These are phyloP conservation scores for Diuraphis noxia DNA, from an alignment of 1,140 invertebrate species.

Conservation along the genomic window DNA sequence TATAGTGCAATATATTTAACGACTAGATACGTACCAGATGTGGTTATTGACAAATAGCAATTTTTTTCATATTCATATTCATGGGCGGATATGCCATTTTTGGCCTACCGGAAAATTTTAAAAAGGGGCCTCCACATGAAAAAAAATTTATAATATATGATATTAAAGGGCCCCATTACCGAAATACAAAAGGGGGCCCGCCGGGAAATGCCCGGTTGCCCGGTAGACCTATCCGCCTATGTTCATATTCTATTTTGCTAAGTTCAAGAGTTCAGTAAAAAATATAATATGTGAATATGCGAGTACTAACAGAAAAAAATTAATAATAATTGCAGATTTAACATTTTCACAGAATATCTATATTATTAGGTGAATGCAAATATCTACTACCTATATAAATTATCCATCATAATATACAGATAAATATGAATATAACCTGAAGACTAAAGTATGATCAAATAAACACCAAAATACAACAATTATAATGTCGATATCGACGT, in stretches of 20 bases:
- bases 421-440: not conserved
- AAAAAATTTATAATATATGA: no score
- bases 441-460: not conserved
- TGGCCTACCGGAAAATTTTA: no score
- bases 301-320: not conserved
- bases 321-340: slow-evolving; percentile 5
- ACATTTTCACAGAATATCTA: not conserved
- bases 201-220: no score
- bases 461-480: not conserved
- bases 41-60: not conserved
- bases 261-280: not conserved
- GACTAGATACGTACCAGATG: not conserved
- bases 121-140: no score
- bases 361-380: not conserved
- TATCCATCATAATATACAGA: not conserved
- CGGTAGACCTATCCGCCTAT: no score
- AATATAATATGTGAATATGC: not conserved
- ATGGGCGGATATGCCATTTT: no score
- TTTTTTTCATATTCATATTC: not conserved
- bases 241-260: not conserved
- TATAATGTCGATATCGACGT: not conserved
- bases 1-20: not conserved
- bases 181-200: no score
- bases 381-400: not conserved
- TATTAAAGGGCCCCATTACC: no score